Evolutionary conservation across 1,140 invertebrate genomes (phyloP).

Genomic region (Panagrolaimus sp.): DNA sequence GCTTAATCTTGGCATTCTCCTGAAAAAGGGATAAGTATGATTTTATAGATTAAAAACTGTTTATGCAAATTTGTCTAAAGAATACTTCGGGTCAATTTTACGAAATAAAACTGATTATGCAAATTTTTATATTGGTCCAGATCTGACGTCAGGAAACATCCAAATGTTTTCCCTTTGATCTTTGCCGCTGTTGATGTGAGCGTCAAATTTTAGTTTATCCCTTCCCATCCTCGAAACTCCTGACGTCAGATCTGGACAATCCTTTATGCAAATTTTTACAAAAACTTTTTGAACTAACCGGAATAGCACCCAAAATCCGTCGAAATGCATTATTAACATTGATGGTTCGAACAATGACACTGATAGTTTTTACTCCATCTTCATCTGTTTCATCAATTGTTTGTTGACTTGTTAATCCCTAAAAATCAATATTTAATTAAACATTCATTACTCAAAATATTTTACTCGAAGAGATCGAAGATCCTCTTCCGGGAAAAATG

Average conservation of each 20-base stretch:
- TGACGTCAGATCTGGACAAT: too few species aligned
- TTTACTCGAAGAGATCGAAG: slow-evolving; percentile 42
- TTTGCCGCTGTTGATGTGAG: too few species aligned
- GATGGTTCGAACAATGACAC: slow-evolving; percentile 46
- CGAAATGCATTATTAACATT: slow-evolving; percentile 35
- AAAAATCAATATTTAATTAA: too few species aligned
- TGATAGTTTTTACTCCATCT: slow-evolving; percentile 38
- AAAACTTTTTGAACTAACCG: slow-evolving; percentile 34
- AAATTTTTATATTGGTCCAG: too few species aligned
- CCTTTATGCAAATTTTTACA: neutral
- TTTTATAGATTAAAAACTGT: too few species aligned
- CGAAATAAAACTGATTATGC: too few species aligned
- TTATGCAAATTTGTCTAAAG: too few species aligned
- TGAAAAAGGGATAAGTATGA: slow-evolving; percentile 21
- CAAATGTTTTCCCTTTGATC: too few species aligned
- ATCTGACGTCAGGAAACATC: too few species aligned
- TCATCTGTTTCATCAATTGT: slow-evolving; percentile 47
- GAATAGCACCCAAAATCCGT: slow-evolving; percentile 42
- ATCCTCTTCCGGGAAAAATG: slow-evolving; percentile 58
- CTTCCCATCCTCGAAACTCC: too few species aligned
- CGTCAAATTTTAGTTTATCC: too few species aligned
- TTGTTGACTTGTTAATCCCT: neutral
- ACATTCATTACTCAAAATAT: neutral
- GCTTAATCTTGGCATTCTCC: slow-evolving; percentile 43
- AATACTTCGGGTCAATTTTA: too few species aligned